Conservation (phyloP, 1,140 invertebrate genomes). For the Drosophila guanche region DNA sequence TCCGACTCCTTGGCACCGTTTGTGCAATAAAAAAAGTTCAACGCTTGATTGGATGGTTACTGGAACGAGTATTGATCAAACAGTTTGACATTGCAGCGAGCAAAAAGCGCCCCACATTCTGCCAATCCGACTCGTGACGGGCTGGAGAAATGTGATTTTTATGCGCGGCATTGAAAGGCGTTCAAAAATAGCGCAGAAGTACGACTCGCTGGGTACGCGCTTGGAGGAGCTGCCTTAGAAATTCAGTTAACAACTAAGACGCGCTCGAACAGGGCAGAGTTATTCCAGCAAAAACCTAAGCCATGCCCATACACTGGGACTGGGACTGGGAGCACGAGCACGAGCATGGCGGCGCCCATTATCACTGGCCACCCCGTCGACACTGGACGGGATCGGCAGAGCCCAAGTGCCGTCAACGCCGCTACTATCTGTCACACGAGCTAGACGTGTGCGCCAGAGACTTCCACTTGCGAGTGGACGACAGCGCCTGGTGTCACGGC, state of each 20-base stretch:
- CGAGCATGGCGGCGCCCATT: conserved; percentile 46
- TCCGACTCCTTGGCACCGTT: conserved; percentile 53
- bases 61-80: conserved; percentile 68
- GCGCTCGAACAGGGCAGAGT: conserved; percentile 65
- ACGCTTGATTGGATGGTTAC: conserved; percentile 50
- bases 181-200: conserved; percentile 27
- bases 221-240: conserved; percentile 12
- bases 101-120: conserved; percentile 33
- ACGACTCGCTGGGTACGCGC: conserved; percentile 38
- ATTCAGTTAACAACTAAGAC: conserved; percentile 70
- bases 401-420: conserved; percentile 67
- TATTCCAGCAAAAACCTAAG: conserved; percentile 1
- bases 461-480: conserved; percentile 70
- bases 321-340: conserved; percentile 77
- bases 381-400: conserved; percentile 65
- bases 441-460: conserved; percentile 74
- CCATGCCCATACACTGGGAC: conserved; percentile 78
- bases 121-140: conserved; percentile 26
- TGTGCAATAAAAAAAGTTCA: conserved; percentile 61
- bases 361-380: conserved; percentile 59
- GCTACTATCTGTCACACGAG: conserved; percentile 67
- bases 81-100: conserved; percentile 37
- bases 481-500: conserved; percentile 75
- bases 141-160: conserved; percentile 23
- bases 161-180: conserved; percentile 38